phyloP scores from a whole-genome alignment of 30 jellyfish, hydroid and myxozoan species.

The Aurelia aurita region DNA sequence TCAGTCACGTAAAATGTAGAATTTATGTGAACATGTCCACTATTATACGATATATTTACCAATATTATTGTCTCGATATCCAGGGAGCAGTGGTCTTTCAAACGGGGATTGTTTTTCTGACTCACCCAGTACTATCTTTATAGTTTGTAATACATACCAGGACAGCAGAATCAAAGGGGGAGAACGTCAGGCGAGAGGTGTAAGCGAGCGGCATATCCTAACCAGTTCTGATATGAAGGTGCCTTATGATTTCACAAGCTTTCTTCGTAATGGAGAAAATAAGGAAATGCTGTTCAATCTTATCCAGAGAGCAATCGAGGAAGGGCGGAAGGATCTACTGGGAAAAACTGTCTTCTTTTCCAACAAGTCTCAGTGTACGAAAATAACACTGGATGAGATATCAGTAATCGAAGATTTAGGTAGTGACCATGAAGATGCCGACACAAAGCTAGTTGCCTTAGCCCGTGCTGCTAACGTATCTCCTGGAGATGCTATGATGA shows the following conservation, averaged over 20 bases:
- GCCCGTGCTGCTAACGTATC: conserved; percentile 18
- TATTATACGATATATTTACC: no score
- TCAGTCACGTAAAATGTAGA: no score
- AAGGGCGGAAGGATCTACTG: conserved; percentile 4
- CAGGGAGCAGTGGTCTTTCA: no score
- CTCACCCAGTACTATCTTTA: background rate
- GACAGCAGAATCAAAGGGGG: conserved; percentile 55
- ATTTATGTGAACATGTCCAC: no score
- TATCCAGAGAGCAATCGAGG: conserved; percentile 35
- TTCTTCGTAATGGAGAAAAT: conserved; percentile 32
- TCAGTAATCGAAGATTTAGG: conserved; percentile 9
- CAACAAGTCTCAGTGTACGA: conserved; percentile 36
- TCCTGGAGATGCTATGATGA: conserved; percentile 12
- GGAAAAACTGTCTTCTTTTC: conserved; percentile 20
- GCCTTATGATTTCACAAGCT: conserved; percentile 36
- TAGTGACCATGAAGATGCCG: conserved; percentile 53
- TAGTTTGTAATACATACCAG: conserved; percentile 46
- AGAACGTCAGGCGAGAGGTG: conserved; percentile 56
- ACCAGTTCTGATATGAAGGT: conserved; percentile 62
- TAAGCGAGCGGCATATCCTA: conserved; percentile 38
- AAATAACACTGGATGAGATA: conserved; percentile 5
- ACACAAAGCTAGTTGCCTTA: conserved; percentile 49
- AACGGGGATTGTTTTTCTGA: no score
- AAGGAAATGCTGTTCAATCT: conserved; percentile 31
- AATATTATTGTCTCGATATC: no score